Evolutionary conservation across 2,113 vertebrate species (phyloP), one percentile per base, ranked within the genome.

Genomic region (Dissostichus mawsoni): DNA sequence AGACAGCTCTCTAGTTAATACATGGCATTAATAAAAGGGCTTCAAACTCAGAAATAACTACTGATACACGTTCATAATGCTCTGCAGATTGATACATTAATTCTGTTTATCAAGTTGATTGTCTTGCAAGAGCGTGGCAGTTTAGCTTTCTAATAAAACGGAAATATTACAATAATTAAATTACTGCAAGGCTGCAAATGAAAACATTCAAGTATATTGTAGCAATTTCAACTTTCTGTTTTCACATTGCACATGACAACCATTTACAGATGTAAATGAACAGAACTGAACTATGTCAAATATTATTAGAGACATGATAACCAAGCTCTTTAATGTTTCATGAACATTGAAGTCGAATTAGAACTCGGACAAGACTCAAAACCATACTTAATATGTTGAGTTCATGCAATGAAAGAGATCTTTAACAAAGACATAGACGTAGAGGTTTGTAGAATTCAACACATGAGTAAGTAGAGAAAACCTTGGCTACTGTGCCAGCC

Each of bases 21-120:
- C n/a, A 72, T 17, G 52, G 25, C 73, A 67, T 57, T 62, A 75
- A 69, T 56, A 76, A 13, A 59, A 10, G 44, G n/a, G 25, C 18
- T 48, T 81, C 62, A 64, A 50, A 76, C 13, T 11, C n/a, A 25
- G 73, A 69, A 86, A 81, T 77, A 16, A 87, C 75, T 67, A 78
- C n/a, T 41, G 36, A 53, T 47, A 81, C 25, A 50, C 55, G 59
- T 41, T 57, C 18, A 48, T 76, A 72, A 62, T 44, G 41, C 14
- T 25, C 72, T 55, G 18, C 11, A 64, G 59, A 65, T 12, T 66
- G 25, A 11, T 53, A 33, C 67, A 25, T 64, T 69, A 5, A 41
- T 45, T 23, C 59, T 56, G 29, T 77, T 82, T 29, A 48, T 80
- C 18, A 70, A 51, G 13, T 33, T 18, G 12, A 73, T 41, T 72